Conservation (phyloP, 1,140 invertebrate genomes). For the Sycophaga agraensis region DNA sequence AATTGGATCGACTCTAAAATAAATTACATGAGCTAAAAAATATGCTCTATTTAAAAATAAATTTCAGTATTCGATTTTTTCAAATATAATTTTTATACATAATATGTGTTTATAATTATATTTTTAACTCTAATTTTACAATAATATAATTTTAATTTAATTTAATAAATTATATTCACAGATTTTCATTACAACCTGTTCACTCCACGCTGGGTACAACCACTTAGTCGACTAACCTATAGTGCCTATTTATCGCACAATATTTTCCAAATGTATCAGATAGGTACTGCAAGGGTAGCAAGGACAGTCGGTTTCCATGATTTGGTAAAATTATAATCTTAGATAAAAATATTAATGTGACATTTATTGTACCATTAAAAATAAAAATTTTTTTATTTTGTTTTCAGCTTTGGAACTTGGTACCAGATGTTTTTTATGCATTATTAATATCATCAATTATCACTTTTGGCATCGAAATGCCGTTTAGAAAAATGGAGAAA, state of each 20-base stretch:
- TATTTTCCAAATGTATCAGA: conserved; percentile 38
- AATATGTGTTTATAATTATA: neutral
- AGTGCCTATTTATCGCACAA: conserved; percentile 65
- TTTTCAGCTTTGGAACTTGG: conserved; percentile 38
- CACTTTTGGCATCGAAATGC: conserved; percentile 40
- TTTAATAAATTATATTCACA: conserved; percentile 27
- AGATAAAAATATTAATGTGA: neutral
- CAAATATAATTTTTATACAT: neutral
- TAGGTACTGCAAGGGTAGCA: conserved; percentile 33
- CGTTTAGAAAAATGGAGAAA: conserved; percentile 44
- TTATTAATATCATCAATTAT: conserved; percentile 40
- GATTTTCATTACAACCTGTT: conserved; percentile 42
- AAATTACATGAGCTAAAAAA: neutral
- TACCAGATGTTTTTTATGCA: conserved; percentile 37
- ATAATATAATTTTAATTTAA: neutral
- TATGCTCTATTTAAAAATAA: neutral
- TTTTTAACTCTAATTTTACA: neutral
- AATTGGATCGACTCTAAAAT: too few relatives aligned
- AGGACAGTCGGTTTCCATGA: conserved; percentile 36
- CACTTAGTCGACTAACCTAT: conserved; percentile 66
- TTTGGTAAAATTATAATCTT: conserved; percentile 27
- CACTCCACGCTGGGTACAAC: conserved; percentile 45
- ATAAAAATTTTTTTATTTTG: conserved; percentile 32
- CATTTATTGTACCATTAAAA: conserved; percentile 17
- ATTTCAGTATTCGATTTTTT: neutral